Evolutionary conservation across 2,888 invertebrate species (phyloP).

Genomic region (Noctua janthe): DNA sequence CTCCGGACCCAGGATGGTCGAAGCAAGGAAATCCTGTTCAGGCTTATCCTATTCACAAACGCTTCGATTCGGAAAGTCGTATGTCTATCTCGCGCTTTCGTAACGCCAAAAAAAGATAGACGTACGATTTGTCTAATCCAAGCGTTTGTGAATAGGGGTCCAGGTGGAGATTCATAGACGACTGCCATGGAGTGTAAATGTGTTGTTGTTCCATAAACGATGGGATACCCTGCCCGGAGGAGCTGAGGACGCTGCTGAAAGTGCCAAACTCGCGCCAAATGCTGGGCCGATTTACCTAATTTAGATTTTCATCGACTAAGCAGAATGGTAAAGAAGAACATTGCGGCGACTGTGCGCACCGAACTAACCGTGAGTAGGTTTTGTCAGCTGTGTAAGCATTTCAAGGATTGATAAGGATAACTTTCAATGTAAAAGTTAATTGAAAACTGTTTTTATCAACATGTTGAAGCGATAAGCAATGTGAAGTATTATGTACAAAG

Average conservation of each 20-base stretch:
- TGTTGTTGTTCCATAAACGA: background rate
- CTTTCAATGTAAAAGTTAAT: constrained; percentile 47
- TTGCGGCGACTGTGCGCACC: background rate
- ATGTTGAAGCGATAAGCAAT: constrained; percentile 39
- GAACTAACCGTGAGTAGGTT: constrained; percentile 3
- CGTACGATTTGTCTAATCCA: no score
- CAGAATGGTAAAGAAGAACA: background rate
- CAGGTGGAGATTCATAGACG: background rate
- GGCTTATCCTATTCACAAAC: no score
- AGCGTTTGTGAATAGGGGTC: no score
- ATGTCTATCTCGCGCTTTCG: no score
- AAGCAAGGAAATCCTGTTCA: background rate
- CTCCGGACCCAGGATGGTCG: no score
- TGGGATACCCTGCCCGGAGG: background rate
- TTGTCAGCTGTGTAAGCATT: constrained; percentile 26
- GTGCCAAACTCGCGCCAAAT: background rate
- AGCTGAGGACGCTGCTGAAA: background rate
- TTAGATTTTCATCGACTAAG: background rate
- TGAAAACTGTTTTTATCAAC: constrained; percentile 50
- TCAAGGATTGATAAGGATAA: constrained; percentile 44
- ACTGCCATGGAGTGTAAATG: background rate
- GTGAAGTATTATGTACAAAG: constrained; percentile 2
- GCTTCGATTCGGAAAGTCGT: no score
- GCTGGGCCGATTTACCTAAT: background rate
- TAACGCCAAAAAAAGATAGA: no score